Percentiles rank a stretch among this genome's conserved stretches.
phyloP scores from a whole-genome alignment of 1,140 invertebrate genomes.

The Babylonia areolata region DNA sequence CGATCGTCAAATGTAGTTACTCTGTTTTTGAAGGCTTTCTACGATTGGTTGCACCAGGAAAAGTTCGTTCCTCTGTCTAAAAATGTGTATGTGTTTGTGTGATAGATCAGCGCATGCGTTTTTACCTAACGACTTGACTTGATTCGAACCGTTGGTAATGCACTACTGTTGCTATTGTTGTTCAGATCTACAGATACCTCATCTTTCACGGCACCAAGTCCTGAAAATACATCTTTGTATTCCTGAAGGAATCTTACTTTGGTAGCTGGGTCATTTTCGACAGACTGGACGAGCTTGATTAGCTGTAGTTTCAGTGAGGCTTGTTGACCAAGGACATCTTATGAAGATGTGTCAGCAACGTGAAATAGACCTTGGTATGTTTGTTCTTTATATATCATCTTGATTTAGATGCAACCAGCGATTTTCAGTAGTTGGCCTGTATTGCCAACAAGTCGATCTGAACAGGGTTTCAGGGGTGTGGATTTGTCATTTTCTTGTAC shows the following conservation, averaged over 20 bases:
- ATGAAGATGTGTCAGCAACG: not conserved
- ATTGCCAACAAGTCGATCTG: not conserved
- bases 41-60: too few species aligned
- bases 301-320: constrained; percentile 18
- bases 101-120: too few species aligned
- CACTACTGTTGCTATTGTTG: too few species aligned
- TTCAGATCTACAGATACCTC: constrained; percentile 37
- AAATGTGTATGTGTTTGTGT: too few species aligned
- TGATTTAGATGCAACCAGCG: not conserved
- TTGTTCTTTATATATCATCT: not conserved
- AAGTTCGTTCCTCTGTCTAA: too few species aligned
- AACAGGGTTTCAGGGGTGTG: constrained; percentile 10
- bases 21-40: too few species aligned
- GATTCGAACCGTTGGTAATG: too few species aligned
- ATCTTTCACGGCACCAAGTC: constrained; percentile 43
- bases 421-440: not conserved
- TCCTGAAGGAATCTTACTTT: constrained; percentile 36
- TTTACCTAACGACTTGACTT: too few species aligned
- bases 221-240: constrained; percentile 44
- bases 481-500: constrained; percentile 43
- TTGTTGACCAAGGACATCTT: constrained; percentile 16
- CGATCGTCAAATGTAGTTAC: too few species aligned
- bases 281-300: constrained; percentile 15
- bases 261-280: not conserved
- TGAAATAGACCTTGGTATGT: not conserved